Conservation (phyloP, 2,113 vertebrate species). For the Accipiter virgatus region DNA sequence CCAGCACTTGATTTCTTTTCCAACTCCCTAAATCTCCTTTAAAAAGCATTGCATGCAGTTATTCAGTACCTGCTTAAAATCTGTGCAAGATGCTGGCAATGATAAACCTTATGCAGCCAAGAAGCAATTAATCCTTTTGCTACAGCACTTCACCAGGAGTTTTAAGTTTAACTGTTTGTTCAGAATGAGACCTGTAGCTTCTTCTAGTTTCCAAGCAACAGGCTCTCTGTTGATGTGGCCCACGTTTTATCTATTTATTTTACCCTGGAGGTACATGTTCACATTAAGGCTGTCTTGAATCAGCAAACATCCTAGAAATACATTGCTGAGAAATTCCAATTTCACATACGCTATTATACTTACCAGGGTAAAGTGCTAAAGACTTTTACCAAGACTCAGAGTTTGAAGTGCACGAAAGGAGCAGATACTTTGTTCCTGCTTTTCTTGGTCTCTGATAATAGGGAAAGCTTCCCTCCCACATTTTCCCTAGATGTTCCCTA, state of each 20-base stretch:
- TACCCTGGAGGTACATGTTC: not conserved
- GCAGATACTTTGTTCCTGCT: not conserved
- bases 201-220: not conserved
- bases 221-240: not conserved
- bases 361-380: not conserved
- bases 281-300: not conserved
- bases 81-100: not conserved
- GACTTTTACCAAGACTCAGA: not conserved
- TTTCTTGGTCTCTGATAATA: not conserved
- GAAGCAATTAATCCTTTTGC: not conserved
- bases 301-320: not conserved
- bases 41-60: not conserved
- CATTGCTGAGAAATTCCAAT: not conserved
- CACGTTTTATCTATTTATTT: not conserved
- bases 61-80: not conserved
- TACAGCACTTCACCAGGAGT: not conserved
- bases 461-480: not conserved
- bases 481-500: not conserved
- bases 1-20: not conserved
- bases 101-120: not conserved
- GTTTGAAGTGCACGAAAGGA: not conserved
- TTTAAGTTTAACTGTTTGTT: not conserved
- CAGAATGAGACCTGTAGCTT: not conserved
- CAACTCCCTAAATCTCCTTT: not conserved
- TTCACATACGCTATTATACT: not conserved